These are phyloP conservation scores for Idaea straminata DNA, from an alignment of 2,888 invertebrate genomes.

Conservation along the genomic window DNA sequence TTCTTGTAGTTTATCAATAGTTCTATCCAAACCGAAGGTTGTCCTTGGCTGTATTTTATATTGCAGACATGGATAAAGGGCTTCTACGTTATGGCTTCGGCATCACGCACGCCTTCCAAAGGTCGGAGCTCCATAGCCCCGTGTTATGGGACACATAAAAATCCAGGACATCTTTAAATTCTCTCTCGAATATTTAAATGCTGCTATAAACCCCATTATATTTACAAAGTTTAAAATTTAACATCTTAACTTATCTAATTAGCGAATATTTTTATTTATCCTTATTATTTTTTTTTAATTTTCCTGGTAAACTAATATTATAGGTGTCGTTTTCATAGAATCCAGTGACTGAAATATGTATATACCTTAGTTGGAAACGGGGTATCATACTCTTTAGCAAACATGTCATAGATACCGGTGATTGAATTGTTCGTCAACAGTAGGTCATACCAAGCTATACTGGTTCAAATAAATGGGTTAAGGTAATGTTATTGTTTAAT, in stretches of 20 bases:
- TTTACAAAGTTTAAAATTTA: too few species aligned
- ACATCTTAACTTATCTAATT: too few species aligned
- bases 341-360: background rate
- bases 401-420: constrained; percentile 21
- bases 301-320: background rate
- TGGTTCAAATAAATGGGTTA: background rate
- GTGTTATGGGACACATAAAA: too few species aligned
- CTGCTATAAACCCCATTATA: too few species aligned
- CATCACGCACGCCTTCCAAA: too few species aligned
- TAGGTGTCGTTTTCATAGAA: background rate
- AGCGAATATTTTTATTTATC: too few species aligned
- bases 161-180: too few species aligned
- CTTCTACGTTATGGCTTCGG: too few species aligned
- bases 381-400: background rate
- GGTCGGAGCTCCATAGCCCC: too few species aligned
- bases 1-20: too few species aligned
- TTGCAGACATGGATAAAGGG: background rate
- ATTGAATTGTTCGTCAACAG: constrained; percentile 8
- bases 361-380: background rate
- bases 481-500: background rate
- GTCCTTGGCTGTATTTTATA: background rate
- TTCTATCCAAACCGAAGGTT: background rate
- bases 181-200: too few species aligned
- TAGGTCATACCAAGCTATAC: constrained; percentile 1
- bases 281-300: background rate